Conservation (phyloP, 2,113 vertebrate genomes). For the Malurus elegans region DNA sequence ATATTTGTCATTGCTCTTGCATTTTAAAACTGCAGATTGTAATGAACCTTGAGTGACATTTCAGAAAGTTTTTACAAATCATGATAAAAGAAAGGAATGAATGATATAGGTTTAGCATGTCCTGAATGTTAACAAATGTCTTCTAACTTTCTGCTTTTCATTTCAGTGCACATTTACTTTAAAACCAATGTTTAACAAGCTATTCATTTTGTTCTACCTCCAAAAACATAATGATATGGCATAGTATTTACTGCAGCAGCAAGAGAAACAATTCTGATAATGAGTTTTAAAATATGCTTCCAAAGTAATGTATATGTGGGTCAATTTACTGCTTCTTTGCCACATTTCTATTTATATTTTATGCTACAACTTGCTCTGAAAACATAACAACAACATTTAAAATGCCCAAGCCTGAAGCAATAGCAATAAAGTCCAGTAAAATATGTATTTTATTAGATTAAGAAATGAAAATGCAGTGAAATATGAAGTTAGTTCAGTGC, state of each 20-base stretch:
- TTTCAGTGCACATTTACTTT: constrained; percentile 6
- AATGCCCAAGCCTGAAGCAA: constrained; percentile 40
- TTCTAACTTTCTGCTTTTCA: background rate
- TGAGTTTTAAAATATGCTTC: constrained; percentile 48
- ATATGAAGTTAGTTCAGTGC: constrained; percentile 44
- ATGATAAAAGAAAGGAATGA: background rate
- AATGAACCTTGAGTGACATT: background rate
- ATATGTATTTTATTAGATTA: constrained; percentile 46
- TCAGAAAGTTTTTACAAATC: background rate
- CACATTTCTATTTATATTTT: constrained; percentile 33
- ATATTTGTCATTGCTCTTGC: background rate
- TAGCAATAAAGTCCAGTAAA: constrained; percentile 47
- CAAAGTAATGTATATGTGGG: background rate
- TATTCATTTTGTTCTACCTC: constrained; percentile 26
- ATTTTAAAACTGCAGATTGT: background rate
- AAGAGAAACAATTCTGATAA: constrained; percentile 28
- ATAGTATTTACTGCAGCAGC: constrained; percentile 28
- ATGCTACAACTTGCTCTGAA: constrained; percentile 23
- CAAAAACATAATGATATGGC: background rate
- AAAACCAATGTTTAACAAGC: constrained; percentile 30
- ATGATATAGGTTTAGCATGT: background rate
- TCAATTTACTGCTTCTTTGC: constrained; percentile 31
- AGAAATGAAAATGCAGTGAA: constrained; percentile 54
- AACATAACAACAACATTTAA: constrained; percentile 22
- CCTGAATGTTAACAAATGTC: background rate